phyloP scores from a whole-genome alignment of 2,113 vertebrate species.

The Saccopteryx leptura region DNA sequence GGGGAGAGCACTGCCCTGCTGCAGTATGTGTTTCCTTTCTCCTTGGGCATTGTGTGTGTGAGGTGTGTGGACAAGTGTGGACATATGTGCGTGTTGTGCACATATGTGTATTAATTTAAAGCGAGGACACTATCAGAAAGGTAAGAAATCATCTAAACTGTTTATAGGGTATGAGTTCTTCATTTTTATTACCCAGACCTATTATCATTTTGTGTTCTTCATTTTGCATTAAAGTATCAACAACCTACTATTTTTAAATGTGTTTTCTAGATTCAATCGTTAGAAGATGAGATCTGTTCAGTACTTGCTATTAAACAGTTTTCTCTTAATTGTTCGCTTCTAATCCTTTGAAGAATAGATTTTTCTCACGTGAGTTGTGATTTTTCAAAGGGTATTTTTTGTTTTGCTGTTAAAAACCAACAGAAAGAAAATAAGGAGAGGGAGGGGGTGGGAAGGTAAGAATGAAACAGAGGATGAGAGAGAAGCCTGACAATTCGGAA shows the following conservation, averaged over 20 bases:
- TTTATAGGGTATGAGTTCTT: conserved; percentile 68
- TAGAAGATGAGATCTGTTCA: neutral
- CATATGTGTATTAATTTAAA: neutral
- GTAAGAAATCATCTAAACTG: conserved; percentile 68
- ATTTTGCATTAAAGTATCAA: conserved; percentile 4
- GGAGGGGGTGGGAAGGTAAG: accelerated
- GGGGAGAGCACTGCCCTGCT: neutral
- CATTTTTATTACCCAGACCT: conserved; percentile 28
- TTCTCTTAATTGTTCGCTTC: conserved; percentile 34
- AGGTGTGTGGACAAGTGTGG: too few species aligned
- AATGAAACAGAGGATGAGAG: neutral
- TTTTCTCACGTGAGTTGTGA: neutral
- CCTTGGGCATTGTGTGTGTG: conserved; percentile 61
- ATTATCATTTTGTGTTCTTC: conserved; percentile 37
- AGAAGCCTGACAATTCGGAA: neutral
- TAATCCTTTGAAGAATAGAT: conserved; percentile 36
- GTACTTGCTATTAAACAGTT: neutral
- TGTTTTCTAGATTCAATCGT: neutral
- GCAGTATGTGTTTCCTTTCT: conserved; percentile 45
- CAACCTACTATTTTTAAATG: neutral
- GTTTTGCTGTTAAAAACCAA: conserved; percentile 13
- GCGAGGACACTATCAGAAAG: neutral
- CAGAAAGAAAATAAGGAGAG: neutral
- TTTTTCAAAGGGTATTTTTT: neutral
- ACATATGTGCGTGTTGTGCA: neutral